A percentile compares a stretch with the other conserved stretches of the same genome.
phyloP scores from a whole-genome alignment of 2,797 vertebrate species.

The Balearica regulorum region DNA sequence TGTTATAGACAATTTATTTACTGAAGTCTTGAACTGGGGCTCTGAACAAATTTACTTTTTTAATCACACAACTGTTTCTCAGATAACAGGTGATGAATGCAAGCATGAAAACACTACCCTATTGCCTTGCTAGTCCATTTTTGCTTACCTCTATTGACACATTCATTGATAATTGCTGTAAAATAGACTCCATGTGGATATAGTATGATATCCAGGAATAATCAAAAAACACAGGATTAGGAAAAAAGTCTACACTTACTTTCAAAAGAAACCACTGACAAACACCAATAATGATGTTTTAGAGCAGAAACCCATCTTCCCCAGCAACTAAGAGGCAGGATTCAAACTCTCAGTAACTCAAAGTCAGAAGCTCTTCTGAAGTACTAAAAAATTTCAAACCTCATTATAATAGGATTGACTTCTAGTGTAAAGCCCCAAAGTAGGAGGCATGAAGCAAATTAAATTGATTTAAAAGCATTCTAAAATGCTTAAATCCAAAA shows the following conservation, averaged over 20 bases:
- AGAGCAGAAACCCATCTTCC: not conserved
- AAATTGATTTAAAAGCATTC: not conserved
- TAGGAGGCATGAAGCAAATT: not conserved
- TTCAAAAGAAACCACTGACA: not conserved
- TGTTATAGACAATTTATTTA: not conserved
- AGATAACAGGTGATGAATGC: not conserved
- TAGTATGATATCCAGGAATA: not conserved
- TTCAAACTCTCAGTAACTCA: not conserved
- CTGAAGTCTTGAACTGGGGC: not conserved
- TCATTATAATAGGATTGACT: not conserved
- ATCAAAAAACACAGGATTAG: not conserved
- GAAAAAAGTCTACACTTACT: not conserved
- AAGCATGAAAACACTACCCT: not conserved
- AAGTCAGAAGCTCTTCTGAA: not conserved
- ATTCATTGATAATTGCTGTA: not conserved
- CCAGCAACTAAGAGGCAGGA: not conserved
- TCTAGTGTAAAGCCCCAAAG: not conserved
- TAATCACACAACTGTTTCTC: not conserved
- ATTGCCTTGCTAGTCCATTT: not conserved
- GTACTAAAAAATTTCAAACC: not conserved
- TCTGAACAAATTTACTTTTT: not conserved
- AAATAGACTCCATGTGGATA: not conserved
- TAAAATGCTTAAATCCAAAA: not conserved
- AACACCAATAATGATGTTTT: not conserved
- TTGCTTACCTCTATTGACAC: not conserved